phyloP scores from a whole-genome alignment of 2,797 vertebrate genomes.

The Cirrhinus mrigala region DNA sequence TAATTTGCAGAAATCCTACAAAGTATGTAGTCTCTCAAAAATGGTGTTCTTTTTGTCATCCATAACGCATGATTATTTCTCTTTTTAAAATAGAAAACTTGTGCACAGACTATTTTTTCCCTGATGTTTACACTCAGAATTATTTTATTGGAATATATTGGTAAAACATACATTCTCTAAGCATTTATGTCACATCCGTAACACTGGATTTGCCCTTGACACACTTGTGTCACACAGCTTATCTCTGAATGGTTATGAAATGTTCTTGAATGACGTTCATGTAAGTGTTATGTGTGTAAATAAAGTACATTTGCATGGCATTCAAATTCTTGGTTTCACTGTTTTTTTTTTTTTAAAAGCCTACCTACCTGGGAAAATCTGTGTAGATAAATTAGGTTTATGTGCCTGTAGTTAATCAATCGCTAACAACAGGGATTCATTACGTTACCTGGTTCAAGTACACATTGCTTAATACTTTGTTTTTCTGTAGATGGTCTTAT shows the following conservation, averaged over 20 bases:
- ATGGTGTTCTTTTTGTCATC: too few species aligned
- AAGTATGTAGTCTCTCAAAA: too few species aligned
- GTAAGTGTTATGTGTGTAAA: neutral
- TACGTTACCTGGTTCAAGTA: neutral
- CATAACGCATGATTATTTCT: too few species aligned
- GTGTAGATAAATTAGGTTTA: neutral
- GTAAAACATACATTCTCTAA: too few species aligned
- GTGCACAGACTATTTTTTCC: too few species aligned
- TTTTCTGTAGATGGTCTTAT: too few species aligned
- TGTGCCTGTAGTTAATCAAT: neutral
- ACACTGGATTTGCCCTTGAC: too few species aligned
- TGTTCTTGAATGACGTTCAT: neutral
- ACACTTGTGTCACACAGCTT: neutral
- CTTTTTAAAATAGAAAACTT: too few species aligned
- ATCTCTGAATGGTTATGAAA: neutral
- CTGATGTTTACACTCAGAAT: too few species aligned
- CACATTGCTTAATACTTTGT: neutral
- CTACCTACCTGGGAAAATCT: neutral
- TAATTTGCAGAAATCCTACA: too few species aligned
- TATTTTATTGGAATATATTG: too few species aligned
- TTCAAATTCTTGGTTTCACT: neutral
- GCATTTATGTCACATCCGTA: too few species aligned
- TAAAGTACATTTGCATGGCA: slow-evolving; percentile 3
- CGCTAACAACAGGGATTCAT: neutral
- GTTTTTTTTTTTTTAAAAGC: neutral